Evolutionary conservation across 2,888 invertebrate genomes (phyloP), one percentile per base, ranked within the genome.

Genomic region (Pristionchus arcanus): DNA sequence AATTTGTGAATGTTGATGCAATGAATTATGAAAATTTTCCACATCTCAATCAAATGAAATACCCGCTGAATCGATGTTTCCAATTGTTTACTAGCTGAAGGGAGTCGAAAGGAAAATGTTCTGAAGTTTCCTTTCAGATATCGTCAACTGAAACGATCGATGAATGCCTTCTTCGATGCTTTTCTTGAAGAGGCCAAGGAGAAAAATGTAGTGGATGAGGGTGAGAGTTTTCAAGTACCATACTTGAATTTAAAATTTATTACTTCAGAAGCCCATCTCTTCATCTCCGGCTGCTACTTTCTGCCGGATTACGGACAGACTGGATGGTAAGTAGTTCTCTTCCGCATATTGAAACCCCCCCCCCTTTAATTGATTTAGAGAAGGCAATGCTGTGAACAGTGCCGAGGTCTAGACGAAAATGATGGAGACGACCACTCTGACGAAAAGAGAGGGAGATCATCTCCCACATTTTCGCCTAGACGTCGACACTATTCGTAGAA

Each of bases 161-260:
- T 90, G 21, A 90, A 81, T 49, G 53, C 49, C 3, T 77, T 91
- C 63, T 91, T 92, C 83, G 87, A 92, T 42, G n/a, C 87, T 1
- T 92, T 91, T 53, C 31, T 85, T 5, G 28, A 55, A 25, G 25
- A 59, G 13, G 15, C 34, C 13, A 81, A 53, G 28, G 81, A 81
- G 5, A n/a, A 81, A 28, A 81, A 15, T 28, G n/a, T 37, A 74
- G 37, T 53, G 4, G 53, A 28, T 15, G 31, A 53, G 31, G 55
- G 55, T 21, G 21, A 31, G 25, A 0, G 2, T 31, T 71, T 2
- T 53, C 15, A 42, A 25, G 55, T 28, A 53, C 13, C 28, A 34
- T 15, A 34, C 4, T 15, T 71, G 0, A 31, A 13, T 31, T 34
- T 31, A 13, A 71, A 19, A 15, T 9, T 16, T 34, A 21, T 71